Evolutionary conservation across 2,888 invertebrate species (phyloP).

Genomic region (Anthoptus insignis): DNA sequence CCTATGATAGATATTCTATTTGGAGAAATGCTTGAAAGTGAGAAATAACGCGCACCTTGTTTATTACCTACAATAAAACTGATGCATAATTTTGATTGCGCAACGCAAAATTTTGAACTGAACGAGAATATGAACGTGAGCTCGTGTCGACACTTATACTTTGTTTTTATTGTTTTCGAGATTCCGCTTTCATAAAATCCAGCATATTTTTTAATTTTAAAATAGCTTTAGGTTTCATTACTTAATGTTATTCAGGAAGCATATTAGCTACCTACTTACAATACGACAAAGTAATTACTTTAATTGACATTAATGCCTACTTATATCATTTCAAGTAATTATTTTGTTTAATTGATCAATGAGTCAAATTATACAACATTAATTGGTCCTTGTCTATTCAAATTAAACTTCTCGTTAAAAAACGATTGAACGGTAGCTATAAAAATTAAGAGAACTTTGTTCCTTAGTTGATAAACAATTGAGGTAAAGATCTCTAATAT

Average conservation of each 20-base stretch:
- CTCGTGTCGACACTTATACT: constrained; percentile 24
- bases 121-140: constrained; percentile 33
- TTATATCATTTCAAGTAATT: no score
- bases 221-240: background rate
- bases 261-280: background rate
- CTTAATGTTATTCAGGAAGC: no score
- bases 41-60: constrained; percentile 35
- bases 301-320: no score
- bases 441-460: no score
- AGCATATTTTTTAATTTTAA: background rate
- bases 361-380: no score
- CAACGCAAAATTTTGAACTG: constrained; percentile 35
- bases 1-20: constrained; percentile 50
- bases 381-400: no score
- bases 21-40: constrained; percentile 44
- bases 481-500: constrained; percentile 37
- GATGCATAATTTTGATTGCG: constrained; percentile 37
- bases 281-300: no score
- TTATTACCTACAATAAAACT: constrained; percentile 36
- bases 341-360: no score
- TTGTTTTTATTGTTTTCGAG: constrained; percentile 26
- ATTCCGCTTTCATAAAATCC: constrained; percentile 3
- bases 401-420: no score
- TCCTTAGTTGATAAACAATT: background rate
- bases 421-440: no score